phyloP scores from a whole-genome alignment of 2,113 vertebrate genomes.

The Otis tarda region DNA sequence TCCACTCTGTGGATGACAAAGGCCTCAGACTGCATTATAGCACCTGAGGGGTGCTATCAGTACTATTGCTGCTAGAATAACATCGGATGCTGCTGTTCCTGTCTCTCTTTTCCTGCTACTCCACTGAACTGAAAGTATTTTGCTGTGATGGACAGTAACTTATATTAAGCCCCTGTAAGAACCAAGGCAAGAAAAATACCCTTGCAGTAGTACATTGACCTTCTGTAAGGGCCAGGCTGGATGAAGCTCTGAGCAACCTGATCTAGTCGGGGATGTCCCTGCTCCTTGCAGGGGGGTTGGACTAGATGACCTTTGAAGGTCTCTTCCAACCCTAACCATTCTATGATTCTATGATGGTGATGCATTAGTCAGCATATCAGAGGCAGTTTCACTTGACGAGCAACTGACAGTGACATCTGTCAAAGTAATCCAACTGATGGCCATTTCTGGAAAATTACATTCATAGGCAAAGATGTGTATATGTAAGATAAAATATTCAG shows the following conservation, averaged over 20 bases:
- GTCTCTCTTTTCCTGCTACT: not conserved
- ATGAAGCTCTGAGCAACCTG: too few relatives aligned
- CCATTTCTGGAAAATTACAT: not conserved
- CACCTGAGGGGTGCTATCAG: not conserved
- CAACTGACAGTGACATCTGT: not conserved
- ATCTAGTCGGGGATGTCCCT: too few relatives aligned
- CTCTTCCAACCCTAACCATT: too few relatives aligned
- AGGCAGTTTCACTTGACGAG: not conserved
- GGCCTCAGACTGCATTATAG: not conserved
- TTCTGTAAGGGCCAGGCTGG: not conserved
- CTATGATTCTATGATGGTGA: not conserved
- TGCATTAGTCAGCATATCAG: not conserved
- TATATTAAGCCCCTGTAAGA: not conserved
- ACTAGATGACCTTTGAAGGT: too few relatives aligned
- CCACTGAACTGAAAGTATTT: not conserved
- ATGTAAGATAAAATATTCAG: slow-evolving; percentile 45
- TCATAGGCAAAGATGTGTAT: not conserved
- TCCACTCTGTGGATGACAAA: not conserved
- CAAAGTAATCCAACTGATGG: not conserved
- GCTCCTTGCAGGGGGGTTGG: too few relatives aligned
- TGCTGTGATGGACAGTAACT: not conserved
- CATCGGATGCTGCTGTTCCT: not conserved
- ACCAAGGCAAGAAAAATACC: not conserved
- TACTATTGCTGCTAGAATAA: not conserved
- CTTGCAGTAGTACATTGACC: not conserved